Evolutionary conservation across 2,113 vertebrate genomes (phyloP).

Genomic region (Gnathonemus longibarbis): DNA sequence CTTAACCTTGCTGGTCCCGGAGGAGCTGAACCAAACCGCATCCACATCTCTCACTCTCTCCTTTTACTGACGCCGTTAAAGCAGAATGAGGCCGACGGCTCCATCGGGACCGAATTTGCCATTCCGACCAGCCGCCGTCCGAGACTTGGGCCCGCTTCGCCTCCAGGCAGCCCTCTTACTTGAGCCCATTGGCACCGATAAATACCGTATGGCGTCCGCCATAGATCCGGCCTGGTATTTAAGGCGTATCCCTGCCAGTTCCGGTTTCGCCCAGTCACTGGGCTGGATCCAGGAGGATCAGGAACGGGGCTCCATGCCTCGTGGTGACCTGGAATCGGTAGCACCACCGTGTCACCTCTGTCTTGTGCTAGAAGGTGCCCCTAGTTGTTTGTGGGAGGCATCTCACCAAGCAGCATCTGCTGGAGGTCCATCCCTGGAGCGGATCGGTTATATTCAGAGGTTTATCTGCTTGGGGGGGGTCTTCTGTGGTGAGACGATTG

Average conservation of each 20-base stretch:
- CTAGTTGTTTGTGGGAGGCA: background rate
- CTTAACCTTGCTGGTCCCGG: slow-evolving; percentile 53
- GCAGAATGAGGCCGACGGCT: background rate
- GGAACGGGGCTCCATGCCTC: background rate
- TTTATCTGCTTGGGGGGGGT: background rate
- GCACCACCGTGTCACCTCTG: background rate
- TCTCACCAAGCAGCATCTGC: background rate
- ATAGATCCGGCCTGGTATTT: background rate
- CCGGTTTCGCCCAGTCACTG: background rate
- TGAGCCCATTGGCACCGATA: background rate
- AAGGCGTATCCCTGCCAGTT: background rate
- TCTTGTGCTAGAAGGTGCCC: background rate
- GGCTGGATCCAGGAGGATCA: background rate
- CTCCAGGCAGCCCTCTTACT: background rate
- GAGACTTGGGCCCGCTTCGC: background rate
- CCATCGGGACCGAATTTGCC: background rate
- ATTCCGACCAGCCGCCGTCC: background rate
- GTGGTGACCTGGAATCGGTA: background rate
- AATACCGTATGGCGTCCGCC: background rate
- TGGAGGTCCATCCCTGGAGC: background rate
- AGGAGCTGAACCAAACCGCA: slow-evolving; percentile 12
- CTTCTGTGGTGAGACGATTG: background rate
- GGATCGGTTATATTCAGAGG: background rate
- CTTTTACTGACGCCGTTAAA: background rate
- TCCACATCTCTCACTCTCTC: slow-evolving; percentile 20